Conservation (phyloP, 2,888 invertebrate species). For the Apamea sordens region DNA sequence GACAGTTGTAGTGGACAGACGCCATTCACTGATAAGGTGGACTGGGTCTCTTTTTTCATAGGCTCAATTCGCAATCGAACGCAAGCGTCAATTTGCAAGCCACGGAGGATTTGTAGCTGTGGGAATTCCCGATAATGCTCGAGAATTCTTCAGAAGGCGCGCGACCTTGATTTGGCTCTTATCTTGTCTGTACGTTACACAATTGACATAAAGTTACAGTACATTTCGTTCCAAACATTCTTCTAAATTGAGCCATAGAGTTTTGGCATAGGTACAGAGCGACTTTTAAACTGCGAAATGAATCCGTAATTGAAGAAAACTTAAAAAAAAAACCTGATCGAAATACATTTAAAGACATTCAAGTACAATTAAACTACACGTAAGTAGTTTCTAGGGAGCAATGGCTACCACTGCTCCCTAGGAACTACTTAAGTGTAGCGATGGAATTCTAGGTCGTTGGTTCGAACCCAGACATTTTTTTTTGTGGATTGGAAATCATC, state of each 20-base stretch:
- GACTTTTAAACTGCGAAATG: background rate
- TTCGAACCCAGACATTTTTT: too few species aligned
- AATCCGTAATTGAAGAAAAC: background rate
- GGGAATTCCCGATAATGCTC: background rate
- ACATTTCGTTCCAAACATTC: background rate
- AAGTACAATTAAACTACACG: background rate
- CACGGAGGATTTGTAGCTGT: background rate
- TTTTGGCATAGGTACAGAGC: background rate
- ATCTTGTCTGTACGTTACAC: background rate
- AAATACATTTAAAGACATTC: background rate
- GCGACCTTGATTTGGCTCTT: background rate
- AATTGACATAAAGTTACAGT: background rate
- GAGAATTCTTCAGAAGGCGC: background rate
- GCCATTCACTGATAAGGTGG: too few species aligned
- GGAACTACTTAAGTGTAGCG: too few species aligned
- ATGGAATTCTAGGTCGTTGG: too few species aligned
- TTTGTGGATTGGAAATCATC: too few species aligned
- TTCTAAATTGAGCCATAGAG: background rate
- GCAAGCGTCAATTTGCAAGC: background rate
- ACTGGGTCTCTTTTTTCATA: background rate
- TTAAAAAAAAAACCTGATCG: background rate
- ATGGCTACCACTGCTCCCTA: too few species aligned
- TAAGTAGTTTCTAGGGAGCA: background rate
- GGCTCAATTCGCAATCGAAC: background rate
- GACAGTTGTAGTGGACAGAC: background rate